Evolutionary conservation across 2,797 vertebrate species (phyloP), one percentile per base, ranked within the genome.

Genomic region (Erithacus rubecula): DNA sequence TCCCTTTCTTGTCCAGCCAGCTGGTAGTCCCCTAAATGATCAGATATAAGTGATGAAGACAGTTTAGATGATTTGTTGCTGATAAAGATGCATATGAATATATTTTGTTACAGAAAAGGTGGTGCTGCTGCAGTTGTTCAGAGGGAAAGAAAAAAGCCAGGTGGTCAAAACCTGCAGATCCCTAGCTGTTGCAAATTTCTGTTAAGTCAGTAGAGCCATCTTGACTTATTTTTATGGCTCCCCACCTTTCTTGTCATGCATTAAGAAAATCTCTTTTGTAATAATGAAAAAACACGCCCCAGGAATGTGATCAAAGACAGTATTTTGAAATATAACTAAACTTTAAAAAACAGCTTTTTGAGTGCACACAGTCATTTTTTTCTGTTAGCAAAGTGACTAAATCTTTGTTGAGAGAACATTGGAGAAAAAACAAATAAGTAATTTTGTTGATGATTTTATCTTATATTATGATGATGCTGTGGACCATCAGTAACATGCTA

Each of bases 241-340:
- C 3, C 3, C 9, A 4, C 15, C 4, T 70, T 70, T 60, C 26
- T 58, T 60, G 5, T 3, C 26, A 26, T 37, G 18, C 0, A 0
- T 7, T 36, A 70, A 67, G 24, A 47, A 83, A 92, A 64, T 56
- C 23, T 51, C 29, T 52, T 37, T 44, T 43, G 62, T 87, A 53
- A 37, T 52, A 34, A 22, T 46, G 19, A 62, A 43, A 69, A 67
- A 83, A 4, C 22, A 8, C 3, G 9, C 47, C 12, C 23, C 56
- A 81, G 36, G 20, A 88, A 53, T 78, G 17, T 58, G 43, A 67
- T 67, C 47, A 58, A 71, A 83, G 36, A 62, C 10, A 51, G 0
- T 62, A 64, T 86, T 88, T 95, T 68, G 9, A 75, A 75, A 10
- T 43, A 41, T 43, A 70, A 56, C 18, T 52, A 77, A 83, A 27